Evolutionary conservation across 2,797 vertebrate genomes (phyloP).

Genomic region (Chanos chanos): DNA sequence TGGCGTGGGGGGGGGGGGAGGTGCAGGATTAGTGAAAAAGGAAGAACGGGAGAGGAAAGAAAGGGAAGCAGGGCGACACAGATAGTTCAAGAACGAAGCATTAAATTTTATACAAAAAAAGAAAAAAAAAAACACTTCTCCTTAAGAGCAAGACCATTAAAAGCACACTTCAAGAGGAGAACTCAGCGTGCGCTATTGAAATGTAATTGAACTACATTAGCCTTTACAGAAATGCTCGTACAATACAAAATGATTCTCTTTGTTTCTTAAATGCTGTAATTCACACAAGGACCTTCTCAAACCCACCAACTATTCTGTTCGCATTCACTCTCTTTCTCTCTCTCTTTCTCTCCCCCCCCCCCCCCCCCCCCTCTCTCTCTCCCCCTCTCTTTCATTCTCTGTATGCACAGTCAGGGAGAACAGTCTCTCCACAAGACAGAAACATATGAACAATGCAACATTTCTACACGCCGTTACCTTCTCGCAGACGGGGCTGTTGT

Average conservation of each 20-base stretch:
- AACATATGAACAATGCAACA: conserved; percentile 7
- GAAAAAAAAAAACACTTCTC: conserved; percentile 5
- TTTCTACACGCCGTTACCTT: conserved; percentile 73
- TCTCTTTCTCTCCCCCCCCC: conserved; percentile 13
- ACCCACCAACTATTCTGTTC: conserved; percentile 14
- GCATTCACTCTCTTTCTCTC: conserved; percentile 1
- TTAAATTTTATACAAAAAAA: neutral
- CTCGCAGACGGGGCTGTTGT: conserved; percentile 93
- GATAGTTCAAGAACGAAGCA: neutral
- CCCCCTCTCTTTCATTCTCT: conserved; percentile 6
- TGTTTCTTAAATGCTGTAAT: conserved; percentile 37
- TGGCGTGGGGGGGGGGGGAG: neutral
- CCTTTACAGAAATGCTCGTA: conserved; percentile 5
- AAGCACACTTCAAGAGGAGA: neutral
- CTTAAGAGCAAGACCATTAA: neutral
- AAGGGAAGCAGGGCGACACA: neutral
- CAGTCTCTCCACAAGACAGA: conserved; percentile 9
- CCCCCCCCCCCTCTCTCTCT: neutral
- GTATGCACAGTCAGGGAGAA: conserved; percentile 25
- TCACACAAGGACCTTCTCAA: conserved; percentile 35
- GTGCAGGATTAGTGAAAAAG: neutral
- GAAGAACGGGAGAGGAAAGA: neutral
- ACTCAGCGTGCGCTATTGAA: conserved; percentile 1
- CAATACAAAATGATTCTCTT: conserved; percentile 19
- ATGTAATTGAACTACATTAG: conserved; percentile 20